A percentile compares a stretch with the other conserved stretches of the same genome.
Evolutionary conservation across 2,797 vertebrate species (phyloP).

Genomic region (Sebastes itinus): DNA sequence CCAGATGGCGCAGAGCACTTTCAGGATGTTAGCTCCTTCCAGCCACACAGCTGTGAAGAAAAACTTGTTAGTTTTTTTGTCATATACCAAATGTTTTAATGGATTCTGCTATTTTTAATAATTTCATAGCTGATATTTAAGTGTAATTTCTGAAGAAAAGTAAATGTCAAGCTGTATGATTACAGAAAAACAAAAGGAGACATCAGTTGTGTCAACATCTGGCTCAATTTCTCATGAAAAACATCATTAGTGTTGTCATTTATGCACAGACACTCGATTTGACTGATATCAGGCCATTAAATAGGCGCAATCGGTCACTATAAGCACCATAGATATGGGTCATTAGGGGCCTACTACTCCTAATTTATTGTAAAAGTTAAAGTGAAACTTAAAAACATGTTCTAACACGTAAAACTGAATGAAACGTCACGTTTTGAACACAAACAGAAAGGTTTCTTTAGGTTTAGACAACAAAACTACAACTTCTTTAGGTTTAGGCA

Average conservation of each 20-base stretch:
- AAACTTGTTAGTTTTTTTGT: background rate
- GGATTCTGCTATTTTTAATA: background rate
- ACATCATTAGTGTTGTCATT: background rate
- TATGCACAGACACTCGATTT: background rate
- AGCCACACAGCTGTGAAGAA: constrained; percentile 60
- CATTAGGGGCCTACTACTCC: no score
- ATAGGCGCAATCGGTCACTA: no score
- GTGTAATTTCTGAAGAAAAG: background rate
- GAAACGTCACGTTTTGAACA: no score
- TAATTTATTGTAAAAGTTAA: no score
- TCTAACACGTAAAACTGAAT: no score
- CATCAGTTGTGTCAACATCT: background rate
- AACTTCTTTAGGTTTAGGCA: no score
- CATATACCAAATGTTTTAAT: background rate
- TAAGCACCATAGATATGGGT: no score
- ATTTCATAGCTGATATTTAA: background rate
- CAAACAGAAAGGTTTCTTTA: no score
- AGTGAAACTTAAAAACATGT: no score
- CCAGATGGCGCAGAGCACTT: constrained; percentile 68
- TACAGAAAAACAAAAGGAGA: background rate
- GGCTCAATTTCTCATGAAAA: background rate
- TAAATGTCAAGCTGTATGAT: background rate
- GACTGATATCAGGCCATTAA: no score
- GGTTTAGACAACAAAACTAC: no score
- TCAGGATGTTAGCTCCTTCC: constrained; percentile 53